phyloP scores from a whole-genome alignment of 2,888 invertebrate species.

The Cremastinae sp. region DNA sequence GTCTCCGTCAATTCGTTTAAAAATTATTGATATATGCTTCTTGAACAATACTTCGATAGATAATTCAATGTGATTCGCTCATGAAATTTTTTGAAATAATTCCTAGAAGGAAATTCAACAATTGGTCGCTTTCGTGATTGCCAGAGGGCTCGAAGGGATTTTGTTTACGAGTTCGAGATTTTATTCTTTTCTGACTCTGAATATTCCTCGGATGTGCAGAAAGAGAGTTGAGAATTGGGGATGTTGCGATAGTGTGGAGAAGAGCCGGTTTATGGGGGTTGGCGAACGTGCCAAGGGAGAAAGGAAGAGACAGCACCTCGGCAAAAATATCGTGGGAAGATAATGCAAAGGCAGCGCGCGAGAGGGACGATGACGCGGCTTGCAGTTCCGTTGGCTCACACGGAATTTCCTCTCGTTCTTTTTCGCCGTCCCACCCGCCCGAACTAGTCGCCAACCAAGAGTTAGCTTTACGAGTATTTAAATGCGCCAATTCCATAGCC shows the following conservation, averaged over 20 bases:
- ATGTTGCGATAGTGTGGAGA: constrained; percentile 40
- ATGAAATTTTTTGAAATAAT: too few relatives aligned
- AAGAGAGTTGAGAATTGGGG: constrained; percentile 19
- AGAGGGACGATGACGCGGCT: constrained; percentile 55
- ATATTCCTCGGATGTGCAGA: constrained; percentile 30
- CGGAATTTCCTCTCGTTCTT: constrained; percentile 31
- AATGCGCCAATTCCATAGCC: constrained; percentile 67
- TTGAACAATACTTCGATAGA: too few relatives aligned
- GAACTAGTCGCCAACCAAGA: constrained; percentile 44
- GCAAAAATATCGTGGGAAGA: constrained; percentile 29
- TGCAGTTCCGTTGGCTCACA: constrained; percentile 61
- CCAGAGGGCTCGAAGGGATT: constrained; percentile 44
- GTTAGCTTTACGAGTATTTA: constrained; percentile 66
- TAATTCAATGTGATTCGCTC: too few relatives aligned
- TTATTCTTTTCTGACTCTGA: constrained; percentile 26
- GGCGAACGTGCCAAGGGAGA: constrained; percentile 44
- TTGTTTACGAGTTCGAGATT: constrained; percentile 59
- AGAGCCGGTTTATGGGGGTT: constrained; percentile 52
- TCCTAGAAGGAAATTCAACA: constrained; percentile 54
- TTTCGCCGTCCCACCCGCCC: constrained; percentile 16
- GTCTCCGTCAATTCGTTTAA: constrained; percentile 20
- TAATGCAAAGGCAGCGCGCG: constrained; percentile 38
- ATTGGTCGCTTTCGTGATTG: constrained; percentile 61
- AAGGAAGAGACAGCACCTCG: constrained; percentile 27
- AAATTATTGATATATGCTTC: not conserved